Percentiles rank a stretch among this genome's conserved stretches.
phyloP scores from a whole-genome alignment of 2,797 vertebrate genomes.

The Muscicapa striata region DNA sequence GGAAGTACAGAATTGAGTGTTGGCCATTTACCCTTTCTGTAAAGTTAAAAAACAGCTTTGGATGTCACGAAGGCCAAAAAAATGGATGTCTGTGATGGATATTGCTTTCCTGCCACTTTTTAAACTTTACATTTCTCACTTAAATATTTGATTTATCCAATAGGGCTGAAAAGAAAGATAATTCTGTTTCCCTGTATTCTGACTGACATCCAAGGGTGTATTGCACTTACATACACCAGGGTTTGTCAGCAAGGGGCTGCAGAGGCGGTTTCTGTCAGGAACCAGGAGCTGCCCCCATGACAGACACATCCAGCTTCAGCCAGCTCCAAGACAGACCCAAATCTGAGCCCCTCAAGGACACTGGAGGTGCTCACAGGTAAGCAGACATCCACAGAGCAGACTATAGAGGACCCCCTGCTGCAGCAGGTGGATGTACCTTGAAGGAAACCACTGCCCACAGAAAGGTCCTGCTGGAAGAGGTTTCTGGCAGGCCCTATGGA shows the following conservation, averaged over 20 bases:
- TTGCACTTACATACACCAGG: neutral
- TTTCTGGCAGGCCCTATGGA: neutral
- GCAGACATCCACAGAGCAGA: neutral
- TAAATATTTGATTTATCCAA: neutral
- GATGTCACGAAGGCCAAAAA: neutral
- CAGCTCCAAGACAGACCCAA: neutral
- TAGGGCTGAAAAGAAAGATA: neutral
- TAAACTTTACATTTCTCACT: neutral
- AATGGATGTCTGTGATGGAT: neutral
- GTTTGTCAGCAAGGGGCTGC: neutral
- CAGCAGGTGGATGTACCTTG: neutral
- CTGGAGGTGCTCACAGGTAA: neutral
- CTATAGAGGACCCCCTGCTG: fast-evolving
- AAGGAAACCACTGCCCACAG: neutral
- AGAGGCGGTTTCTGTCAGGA: neutral
- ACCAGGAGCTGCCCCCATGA: neutral
- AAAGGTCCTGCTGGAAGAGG: neutral
- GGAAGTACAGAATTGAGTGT: neutral
- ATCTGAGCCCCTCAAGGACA: neutral
- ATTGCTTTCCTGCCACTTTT: neutral
- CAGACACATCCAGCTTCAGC: neutral
- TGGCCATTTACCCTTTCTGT: neutral
- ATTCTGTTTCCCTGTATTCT: neutral
- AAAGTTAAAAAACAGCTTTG: neutral
- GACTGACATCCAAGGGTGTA: neutral